Evolutionary conservation across 2,888 invertebrate species (phyloP).

Genomic region (Drosophila heteroneura): DNA sequence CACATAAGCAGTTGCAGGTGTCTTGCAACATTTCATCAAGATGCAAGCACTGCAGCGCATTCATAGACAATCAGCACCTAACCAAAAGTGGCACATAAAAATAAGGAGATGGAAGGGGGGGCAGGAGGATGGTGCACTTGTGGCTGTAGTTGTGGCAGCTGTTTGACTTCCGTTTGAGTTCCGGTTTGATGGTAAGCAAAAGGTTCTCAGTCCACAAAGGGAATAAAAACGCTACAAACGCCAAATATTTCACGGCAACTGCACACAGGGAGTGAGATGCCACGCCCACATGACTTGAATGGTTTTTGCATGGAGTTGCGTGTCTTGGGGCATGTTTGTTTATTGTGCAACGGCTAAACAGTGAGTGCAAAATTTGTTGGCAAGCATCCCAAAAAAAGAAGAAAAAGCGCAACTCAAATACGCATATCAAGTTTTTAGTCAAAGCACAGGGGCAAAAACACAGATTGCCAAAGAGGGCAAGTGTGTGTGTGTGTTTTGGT

Average conservation of each 20-base stretch:
- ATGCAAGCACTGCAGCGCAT: slow-evolving; percentile 36
- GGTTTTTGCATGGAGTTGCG: slow-evolving; percentile 10
- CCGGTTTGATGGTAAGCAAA: slow-evolving; percentile 46
- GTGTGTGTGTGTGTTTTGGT: slow-evolving; percentile 8
- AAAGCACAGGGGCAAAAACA: slow-evolving; percentile 35
- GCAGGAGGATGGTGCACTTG: neutral
- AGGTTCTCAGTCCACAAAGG: slow-evolving; percentile 56
- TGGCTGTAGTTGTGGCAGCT: slow-evolving; percentile 38
- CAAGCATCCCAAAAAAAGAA: slow-evolving; percentile 52
- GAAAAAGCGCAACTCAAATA: slow-evolving; percentile 77
- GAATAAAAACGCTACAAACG: slow-evolving; percentile 68
- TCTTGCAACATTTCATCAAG: slow-evolving; percentile 1
- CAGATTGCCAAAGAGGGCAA: slow-evolving; percentile 19
- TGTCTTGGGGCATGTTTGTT: slow-evolving; percentile 59
- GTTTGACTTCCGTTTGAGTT: slow-evolving; percentile 59
- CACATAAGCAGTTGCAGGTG: slow-evolving; percentile 9
- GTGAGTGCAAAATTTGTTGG: slow-evolving; percentile 52
- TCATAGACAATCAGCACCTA: slow-evolving; percentile 29
- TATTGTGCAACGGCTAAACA: slow-evolving; percentile 74
- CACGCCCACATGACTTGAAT: slow-evolving; percentile 15
- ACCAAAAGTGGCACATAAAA: slow-evolving; percentile 14
- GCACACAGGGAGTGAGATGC: slow-evolving; percentile 25
- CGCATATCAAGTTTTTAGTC: slow-evolving; percentile 76
- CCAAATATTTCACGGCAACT: slow-evolving; percentile 72
- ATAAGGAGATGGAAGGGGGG: neutral